Evolutionary conservation across 2,888 invertebrate species (phyloP), one percentile per base, ranked within the genome.

Genomic region (Aproaerema taeniolella): DNA sequence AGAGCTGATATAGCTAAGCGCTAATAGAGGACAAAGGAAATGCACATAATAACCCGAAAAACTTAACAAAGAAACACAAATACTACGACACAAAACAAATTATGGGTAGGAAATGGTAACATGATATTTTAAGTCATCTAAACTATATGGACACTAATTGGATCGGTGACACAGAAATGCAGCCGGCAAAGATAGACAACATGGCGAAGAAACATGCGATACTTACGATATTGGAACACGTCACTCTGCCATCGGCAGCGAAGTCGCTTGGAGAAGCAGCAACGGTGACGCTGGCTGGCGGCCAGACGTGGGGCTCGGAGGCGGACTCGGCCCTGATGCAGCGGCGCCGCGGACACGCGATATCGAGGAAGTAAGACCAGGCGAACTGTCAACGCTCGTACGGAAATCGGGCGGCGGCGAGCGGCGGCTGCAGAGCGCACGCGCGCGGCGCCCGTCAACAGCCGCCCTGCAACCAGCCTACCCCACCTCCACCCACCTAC

Each of bases 351-450:
- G 73, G 68, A 82, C 81, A 73, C 85, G 80, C 79, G 68, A 67
- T 71, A 65, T 79, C 77, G 80, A 81, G 88, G 88, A 87, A 83
- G 78, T 81, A 77, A 75, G 78, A 76, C 79, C 79, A 74, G 80
- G 82, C 78, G 87, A 87, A 89, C 89, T 89, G 89, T 89, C 89
- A 89, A 86, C 87, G 88, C 77, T 77, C 77, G 85, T 81, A 83
- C 89, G 89, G 89, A 88, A 85, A 82, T 75, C 82, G 88, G 88
- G 88, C 88, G 80, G 78, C 77, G 78, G 73, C 56, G 49, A 51
- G 76, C 61, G 52, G 71, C 67, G 46, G 49, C 53, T 62, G 55
- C 58, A 67, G 55, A 50, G 76, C 88, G 87, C 87, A 80, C 60
- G 88, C 88, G 88, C 77, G 79, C 60, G 69, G 74, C 82, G 87